phyloP scores from a whole-genome alignment of 2,888 invertebrate genomes.

The Diplazon laetatorius region DNA sequence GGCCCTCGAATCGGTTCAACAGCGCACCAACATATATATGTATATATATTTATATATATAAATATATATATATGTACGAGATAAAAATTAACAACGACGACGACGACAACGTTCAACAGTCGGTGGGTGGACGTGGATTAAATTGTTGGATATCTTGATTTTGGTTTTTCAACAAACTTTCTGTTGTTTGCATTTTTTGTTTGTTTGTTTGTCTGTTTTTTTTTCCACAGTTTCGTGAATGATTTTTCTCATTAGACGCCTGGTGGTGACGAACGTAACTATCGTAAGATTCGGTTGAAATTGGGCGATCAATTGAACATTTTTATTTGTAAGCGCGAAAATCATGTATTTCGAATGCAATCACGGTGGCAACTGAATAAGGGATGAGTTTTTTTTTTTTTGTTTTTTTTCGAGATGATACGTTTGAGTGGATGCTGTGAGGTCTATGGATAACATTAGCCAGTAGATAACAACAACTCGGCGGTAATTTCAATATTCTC shows the following conservation, averaged over 20 bases:
- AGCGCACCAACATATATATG: too few relatives aligned
- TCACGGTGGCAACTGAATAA: too few relatives aligned
- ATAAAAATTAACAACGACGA: slow-evolving; percentile 27
- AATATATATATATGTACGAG: too few relatives aligned
- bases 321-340: too few relatives aligned
- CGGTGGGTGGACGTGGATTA: slow-evolving; percentile 42
- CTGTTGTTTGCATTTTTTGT: background rate
- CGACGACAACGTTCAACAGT: slow-evolving; percentile 1
- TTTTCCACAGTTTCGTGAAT: too few relatives aligned
- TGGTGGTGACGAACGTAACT: background rate
- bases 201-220: background rate
- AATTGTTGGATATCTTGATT: slow-evolving; percentile 5
- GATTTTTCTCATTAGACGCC: background rate
- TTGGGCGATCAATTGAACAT: too few relatives aligned
- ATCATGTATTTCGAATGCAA: too few relatives aligned
- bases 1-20: slow-evolving; percentile 16
- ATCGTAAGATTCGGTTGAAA: too few relatives aligned
- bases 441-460: slow-evolving; percentile 12
- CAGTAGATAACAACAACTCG: background rate
- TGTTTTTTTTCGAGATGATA: slow-evolving; percentile 40
- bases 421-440: slow-evolving; percentile 25
- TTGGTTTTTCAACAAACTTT: slow-evolving; percentile 2
- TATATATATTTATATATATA: too few relatives aligned
- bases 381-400: too few relatives aligned
- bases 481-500: slow-evolving; percentile 58